Percentiles rank a stretch among this genome's conserved stretches.
Conservation (phyloP, 2,113 vertebrate genomes). For the Porphyrio hochstetteri region DNA sequence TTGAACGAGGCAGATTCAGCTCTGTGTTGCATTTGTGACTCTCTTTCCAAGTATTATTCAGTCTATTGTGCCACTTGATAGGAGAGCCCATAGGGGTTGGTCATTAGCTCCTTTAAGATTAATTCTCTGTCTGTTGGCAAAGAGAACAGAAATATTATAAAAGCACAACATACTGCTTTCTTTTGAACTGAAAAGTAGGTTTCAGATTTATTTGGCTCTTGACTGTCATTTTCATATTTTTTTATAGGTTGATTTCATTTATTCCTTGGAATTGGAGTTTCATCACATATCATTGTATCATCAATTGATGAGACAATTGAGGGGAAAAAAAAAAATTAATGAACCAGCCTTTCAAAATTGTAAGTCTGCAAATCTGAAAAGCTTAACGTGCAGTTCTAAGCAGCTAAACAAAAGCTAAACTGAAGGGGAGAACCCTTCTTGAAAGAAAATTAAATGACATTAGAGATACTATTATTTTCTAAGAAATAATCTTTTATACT, state of each 20-base stretch:
- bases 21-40: not conserved
- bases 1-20: not conserved
- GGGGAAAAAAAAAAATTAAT: not conserved
- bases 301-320: not conserved
- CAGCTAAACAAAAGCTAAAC: conserved; percentile 17
- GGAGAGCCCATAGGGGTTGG: not conserved
- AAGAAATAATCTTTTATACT: conserved; percentile 9
- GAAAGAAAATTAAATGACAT: conserved; percentile 17
- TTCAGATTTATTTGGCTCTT: not conserved
- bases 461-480: conserved; percentile 14
- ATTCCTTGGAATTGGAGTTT: not conserved
- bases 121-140: not conserved
- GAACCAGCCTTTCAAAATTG: not conserved
- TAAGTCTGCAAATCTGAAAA: not conserved
- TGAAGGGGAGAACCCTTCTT: not conserved
- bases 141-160: not conserved
- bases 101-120: not conserved
- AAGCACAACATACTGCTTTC: not conserved
- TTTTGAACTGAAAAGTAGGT: not conserved
- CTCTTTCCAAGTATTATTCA: not conserved
- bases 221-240: not conserved
- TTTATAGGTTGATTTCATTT: not conserved
- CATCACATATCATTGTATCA: not conserved
- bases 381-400: not conserved
- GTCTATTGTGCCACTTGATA: not conserved